phyloP scores from a whole-genome alignment of 2,113 vertebrate species.

The Onychostruthus taczanowskii region DNA sequence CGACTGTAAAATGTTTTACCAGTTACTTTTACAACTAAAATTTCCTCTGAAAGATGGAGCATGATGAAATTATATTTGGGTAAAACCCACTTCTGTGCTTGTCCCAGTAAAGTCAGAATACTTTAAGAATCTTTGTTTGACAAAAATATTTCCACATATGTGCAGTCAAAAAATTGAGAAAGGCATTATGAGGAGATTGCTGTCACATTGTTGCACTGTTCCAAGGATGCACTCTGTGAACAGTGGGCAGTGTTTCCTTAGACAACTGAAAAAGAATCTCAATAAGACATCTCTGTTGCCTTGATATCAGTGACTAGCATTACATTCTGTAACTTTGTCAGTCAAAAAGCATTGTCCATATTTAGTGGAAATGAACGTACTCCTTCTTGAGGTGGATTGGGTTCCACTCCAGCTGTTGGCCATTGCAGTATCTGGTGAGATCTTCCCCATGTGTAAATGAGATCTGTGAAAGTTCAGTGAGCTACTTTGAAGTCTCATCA shows the following conservation, averaged over 20 bases:
- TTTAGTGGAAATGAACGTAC: not conserved
- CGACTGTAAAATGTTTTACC: not conserved
- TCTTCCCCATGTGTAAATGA: not conserved
- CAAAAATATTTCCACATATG: not conserved
- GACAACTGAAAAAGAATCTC: not conserved
- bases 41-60: not conserved
- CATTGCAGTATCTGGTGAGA: not conserved
- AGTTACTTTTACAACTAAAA: not conserved
- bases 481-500: not conserved
- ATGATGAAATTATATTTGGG: not conserved
- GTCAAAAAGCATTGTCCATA: not conserved
- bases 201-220: not conserved
- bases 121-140: not conserved
- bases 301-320: not conserved
- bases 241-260: not conserved
- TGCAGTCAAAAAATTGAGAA: not conserved
- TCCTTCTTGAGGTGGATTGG: not conserved
- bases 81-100: not conserved
- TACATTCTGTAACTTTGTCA: not conserved
- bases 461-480: not conserved
- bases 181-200: not conserved
- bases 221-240: not conserved
- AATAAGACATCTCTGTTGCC: not conserved
- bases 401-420: accelerated
- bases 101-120: not conserved